Evolutionary conservation across 2,113 vertebrate species (phyloP).

Genomic region (Prunella himalayana): DNA sequence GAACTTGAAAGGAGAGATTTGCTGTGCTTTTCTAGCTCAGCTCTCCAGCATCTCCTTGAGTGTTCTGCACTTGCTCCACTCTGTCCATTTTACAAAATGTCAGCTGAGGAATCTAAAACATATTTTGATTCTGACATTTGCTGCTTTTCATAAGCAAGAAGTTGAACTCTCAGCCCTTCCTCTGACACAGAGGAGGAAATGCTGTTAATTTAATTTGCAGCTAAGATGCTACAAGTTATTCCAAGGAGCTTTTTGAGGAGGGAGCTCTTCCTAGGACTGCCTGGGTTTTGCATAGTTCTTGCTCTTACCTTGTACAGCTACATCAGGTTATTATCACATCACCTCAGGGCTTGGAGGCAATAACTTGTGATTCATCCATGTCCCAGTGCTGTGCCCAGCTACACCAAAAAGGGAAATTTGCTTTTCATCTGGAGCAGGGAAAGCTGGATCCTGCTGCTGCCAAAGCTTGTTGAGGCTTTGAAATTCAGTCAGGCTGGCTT

Average conservation of each 20-base stretch:
- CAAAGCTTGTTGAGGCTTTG: background rate
- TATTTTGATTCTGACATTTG: background rate
- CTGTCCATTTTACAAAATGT: background rate
- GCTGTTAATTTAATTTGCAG: background rate
- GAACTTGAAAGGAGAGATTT: background rate
- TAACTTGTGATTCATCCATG: background rate
- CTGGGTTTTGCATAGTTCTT: background rate
- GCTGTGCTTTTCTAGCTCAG: background rate
- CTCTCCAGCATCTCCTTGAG: background rate
- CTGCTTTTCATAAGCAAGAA: background rate
- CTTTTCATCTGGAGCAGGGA: background rate
- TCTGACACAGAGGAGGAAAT: background rate
- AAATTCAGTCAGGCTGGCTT: background rate
- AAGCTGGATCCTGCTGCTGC: background rate
- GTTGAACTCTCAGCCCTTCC: background rate
- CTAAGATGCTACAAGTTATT: background rate
- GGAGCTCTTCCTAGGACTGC: background rate
- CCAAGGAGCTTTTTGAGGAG: background rate
- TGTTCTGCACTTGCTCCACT: background rate
- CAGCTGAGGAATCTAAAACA: background rate
- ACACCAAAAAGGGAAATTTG: background rate
- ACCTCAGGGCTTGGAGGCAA: background rate
- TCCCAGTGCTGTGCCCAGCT: background rate
- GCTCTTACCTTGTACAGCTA: background rate
- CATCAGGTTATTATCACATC: background rate